Evolutionary conservation across 2,888 invertebrate species (phyloP).

Genomic region (Aleiodes alternator): DNA sequence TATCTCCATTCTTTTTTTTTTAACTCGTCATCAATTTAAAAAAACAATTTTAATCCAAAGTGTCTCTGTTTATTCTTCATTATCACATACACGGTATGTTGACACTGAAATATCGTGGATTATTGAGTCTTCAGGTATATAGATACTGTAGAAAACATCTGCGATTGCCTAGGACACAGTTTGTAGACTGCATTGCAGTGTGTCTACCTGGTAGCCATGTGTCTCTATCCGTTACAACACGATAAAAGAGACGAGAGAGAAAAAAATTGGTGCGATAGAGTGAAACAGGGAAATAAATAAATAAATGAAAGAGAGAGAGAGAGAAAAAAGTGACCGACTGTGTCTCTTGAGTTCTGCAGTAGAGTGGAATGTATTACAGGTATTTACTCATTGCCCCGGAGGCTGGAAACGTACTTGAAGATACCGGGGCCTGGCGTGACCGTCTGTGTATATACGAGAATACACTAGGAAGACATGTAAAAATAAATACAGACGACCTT

Average conservation of each 20-base stretch:
- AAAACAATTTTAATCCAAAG: conserved; percentile 6
- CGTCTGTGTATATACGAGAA: conserved; percentile 21
- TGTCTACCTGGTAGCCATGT: conserved; percentile 30
- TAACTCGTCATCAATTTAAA: neutral
- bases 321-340: conserved; percentile 29
- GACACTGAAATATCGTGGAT: conserved; percentile 37
- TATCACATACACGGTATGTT: conserved; percentile 39
- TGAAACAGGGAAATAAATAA: neutral
- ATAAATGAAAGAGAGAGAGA: conserved; percentile 21
- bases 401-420: conserved; percentile 39
- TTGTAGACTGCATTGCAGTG: conserved; percentile 40
- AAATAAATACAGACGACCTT: conserved; percentile 43
- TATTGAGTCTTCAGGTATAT: conserved; percentile 32
- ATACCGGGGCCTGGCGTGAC: conserved; percentile 31
- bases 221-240: conserved; percentile 30
- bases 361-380: conserved; percentile 50
- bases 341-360: conserved; percentile 31
- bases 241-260: neutral
- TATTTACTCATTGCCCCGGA: conserved; percentile 45
- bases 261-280: neutral
- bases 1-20: conserved; percentile 2
- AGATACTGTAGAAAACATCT: conserved; percentile 22
- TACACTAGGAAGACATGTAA: conserved; percentile 32
- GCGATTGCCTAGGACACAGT: conserved; percentile 38
- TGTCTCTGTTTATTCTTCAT: conserved; percentile 43